Conservation (phyloP, 2,797 vertebrate species). For the Tolypeutes matacus region DNA sequence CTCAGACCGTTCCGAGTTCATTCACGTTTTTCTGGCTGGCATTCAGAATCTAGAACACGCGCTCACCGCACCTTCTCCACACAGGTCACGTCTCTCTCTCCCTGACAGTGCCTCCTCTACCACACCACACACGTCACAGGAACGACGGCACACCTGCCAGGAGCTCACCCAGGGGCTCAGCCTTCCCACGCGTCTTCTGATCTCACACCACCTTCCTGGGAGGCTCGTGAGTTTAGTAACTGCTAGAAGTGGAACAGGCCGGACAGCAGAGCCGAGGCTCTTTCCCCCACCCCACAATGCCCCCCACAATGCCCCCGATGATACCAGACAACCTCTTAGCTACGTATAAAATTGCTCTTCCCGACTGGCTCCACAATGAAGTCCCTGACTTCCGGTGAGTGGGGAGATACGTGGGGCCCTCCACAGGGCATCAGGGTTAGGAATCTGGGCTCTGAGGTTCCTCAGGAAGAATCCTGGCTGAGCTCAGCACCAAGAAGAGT, state of each 20-base stretch:
- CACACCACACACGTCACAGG: rapidly evolving
- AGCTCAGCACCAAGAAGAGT: not conserved
- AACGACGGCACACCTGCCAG: rapidly evolving
- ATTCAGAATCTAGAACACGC: not conserved
- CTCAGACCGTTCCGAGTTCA: too few relatives aligned
- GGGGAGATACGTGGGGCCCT: not conserved
- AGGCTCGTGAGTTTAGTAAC: not conserved
- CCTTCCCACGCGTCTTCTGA: rapidly evolving
- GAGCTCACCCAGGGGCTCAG: rapidly evolving
- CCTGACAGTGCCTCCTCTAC: not conserved
- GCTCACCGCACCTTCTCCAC: rapidly evolving
- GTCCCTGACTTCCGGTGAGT: rapidly evolving
- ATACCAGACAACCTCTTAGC: not conserved
- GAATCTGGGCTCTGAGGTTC: not conserved
- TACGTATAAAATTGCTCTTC: rapidly evolving
- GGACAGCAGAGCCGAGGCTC: not conserved
- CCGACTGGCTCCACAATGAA: not conserved
- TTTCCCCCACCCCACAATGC: rapidly evolving
- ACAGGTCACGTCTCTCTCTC: rapidly evolving
- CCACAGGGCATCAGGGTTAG: rapidly evolving
- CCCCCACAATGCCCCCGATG: rapidly evolving
- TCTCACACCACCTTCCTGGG: not conserved
- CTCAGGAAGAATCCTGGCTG: not conserved
- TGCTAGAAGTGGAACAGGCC: too few relatives aligned
- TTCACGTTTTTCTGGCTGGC: not conserved